Evolutionary conservation across 2,113 vertebrate genomes (phyloP), one percentile per base, ranked within the genome.

Genomic region (Anseranas semipalmata): DNA sequence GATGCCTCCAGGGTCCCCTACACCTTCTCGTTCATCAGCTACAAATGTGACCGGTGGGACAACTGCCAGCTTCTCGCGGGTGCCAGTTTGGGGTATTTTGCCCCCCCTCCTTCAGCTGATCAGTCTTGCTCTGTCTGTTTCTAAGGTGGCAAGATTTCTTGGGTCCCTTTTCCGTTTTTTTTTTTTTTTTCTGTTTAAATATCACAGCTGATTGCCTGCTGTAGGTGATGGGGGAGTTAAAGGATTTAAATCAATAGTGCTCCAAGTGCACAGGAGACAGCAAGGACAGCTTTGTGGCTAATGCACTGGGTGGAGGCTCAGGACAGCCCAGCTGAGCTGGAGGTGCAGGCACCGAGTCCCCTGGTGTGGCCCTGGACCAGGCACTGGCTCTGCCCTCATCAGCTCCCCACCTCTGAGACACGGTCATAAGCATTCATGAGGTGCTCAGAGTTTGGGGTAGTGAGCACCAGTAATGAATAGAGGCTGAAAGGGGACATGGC

Each of bases 261-360:
- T 86, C 19, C 35, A 53, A 16, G 41, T 19, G 10, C 6, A 25
- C 19, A 58, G 24, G 22, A 84, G 18, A 83, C 14, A 77, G 27
- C 11, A 56, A 72, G 12, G 30, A 6, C 12, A 79, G n/a, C 33
- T n/a, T 72, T 60, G 4, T 1, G 13, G 28, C n/a, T 53, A n/a
- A 15, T 41, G 46, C 16, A 55, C 5, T 0, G 0, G 32, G 28
- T 0, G 2, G 68, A 37, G 68, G 24, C 21, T 70, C 1, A 6
- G 41, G 55, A 4, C 19, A 67, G 7, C 27, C 33, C 43, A 59
- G 63, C 63, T 65, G 16, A 59, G 32, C 3, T 1, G 2, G 41
- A 28, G 8, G 12, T 14, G 14, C 24, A 72, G 72, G 28, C 62
- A 65, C 37, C 45, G 15, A 35, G 55, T 22, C 35, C 18, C 15